phyloP scores from a whole-genome alignment of 2,113 vertebrate species.

The Limanda limanda region DNA sequence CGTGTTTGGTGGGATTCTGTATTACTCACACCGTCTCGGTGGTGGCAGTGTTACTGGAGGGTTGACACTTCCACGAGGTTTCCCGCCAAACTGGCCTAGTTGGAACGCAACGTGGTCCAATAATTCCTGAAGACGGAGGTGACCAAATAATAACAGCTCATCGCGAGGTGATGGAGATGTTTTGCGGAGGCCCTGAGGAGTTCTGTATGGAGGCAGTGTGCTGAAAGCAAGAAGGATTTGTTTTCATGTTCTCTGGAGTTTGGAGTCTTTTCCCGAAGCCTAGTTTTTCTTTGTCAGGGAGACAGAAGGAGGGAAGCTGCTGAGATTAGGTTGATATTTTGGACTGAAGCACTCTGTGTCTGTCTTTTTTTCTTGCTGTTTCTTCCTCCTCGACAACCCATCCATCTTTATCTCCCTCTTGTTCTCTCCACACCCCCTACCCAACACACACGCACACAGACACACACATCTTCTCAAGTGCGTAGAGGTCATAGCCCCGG shows the following conservation, averaged over 20 bases:
- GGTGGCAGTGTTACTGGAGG: slow-evolving; percentile 45
- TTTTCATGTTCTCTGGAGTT: not conserved
- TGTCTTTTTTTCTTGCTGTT: slow-evolving; percentile 15
- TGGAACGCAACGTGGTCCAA: slow-evolving; percentile 21
- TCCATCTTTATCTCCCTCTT: slow-evolving; percentile 55
- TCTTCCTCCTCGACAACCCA: slow-evolving; percentile 13
- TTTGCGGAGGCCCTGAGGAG: not conserved
- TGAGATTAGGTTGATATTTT: slow-evolving; percentile 23
- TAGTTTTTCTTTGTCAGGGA: slow-evolving; percentile 1
- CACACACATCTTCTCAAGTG: slow-evolving; percentile 20
- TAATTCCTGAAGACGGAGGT: slow-evolving; percentile 14
- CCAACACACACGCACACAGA: not conserved
- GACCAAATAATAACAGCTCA: slow-evolving; percentile 1
- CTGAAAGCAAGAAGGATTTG: not conserved
- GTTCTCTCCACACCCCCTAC: slow-evolving; percentile 36
- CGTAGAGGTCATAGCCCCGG: slow-evolving; percentile 75
- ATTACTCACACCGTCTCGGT: slow-evolving; percentile 48
- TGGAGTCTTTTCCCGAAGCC: not conserved
- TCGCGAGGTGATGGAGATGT: not conserved
- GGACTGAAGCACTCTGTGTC: not conserved
- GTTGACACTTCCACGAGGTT: slow-evolving; percentile 37
- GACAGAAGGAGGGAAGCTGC: slow-evolving; percentile 1
- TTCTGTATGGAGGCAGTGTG: not conserved
- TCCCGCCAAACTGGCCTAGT: slow-evolving; percentile 24
- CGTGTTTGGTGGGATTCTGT: slow-evolving; percentile 53